Evolutionary conservation across 2,888 invertebrate species (phyloP), one percentile per base, ranked within the genome.

Genomic region (Adelphocoris suturalis): DNA sequence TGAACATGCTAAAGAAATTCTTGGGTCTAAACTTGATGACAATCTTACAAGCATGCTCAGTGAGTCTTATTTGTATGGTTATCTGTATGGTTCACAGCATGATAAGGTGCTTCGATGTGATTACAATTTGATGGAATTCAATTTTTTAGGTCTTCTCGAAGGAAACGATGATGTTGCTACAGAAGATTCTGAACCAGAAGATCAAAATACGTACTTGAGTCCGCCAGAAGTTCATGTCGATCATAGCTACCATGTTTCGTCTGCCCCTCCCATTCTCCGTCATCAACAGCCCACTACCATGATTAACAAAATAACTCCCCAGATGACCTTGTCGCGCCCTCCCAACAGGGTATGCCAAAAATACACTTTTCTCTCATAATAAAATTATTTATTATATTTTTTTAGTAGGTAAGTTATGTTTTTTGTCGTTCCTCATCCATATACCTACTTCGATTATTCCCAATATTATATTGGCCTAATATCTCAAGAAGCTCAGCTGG

Each of bases 1-100:
- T 76, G 94, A 94, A 92, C 94, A 94, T 91, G 94, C 94, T 0
- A 94, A 94, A 91, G 94, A 94, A 92, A 94, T 94, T 90, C 93
- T 94, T 61, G 94, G 94, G 76, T 89, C 90, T n/a, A 91, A 90
- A 82, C 86, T 91, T 19, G 90, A 91, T 37, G 88, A 89, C 11
- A 76, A 90, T 61, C 89, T 91, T n/a, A 78, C 88, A 23, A 76
- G 87, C 55, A 90, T 91, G 87, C 78, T 91, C 19, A 90, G 91
- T 91, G 84, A 89, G 82, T 90, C 46, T 23, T 28, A 75, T n/a
- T 28, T 75, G n/a, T 75, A n/a, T 27, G 3, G 75, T 23, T n/a
- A n/a, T 27, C 75, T 75, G 37, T 47, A 28, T 7, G 37, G 13
- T 28, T 7, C 13, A 7, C 3, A 75, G 12, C 37, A 4, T 75